A percentile compares a stretch with the other conserved stretches of the same genome.
phyloP scores from a whole-genome alignment of 2,888 invertebrate genomes.

The Nematopogon swammerdamellus region DNA sequence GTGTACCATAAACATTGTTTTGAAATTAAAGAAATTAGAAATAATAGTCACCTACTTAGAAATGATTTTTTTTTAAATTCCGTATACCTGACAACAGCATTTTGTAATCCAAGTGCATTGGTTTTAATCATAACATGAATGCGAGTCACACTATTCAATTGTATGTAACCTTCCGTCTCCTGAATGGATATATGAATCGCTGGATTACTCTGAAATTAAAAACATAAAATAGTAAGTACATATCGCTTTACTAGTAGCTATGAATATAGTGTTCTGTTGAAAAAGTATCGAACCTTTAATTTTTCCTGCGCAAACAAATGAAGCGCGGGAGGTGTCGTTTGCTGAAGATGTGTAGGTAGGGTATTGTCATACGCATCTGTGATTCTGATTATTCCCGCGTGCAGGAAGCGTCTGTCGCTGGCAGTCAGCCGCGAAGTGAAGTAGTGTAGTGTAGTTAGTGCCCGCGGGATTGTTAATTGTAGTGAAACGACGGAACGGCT shows the following conservation, averaged over 20 bases:
- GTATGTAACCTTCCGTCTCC: conserved; percentile 38
- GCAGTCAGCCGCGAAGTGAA: background rate
- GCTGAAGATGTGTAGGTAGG: too few species aligned
- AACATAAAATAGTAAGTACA: too few species aligned
- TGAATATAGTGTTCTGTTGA: too few species aligned
- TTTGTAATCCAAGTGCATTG: conserved; percentile 39
- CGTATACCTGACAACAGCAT: conserved; percentile 27
- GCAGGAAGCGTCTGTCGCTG: background rate
- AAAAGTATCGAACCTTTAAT: too few species aligned
- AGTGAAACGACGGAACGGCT: too few species aligned
- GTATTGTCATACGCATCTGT: too few species aligned
- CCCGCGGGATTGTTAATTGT: too few species aligned
- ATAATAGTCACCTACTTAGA: background rate
- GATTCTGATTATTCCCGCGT: too few species aligned
- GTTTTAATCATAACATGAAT: conserved; percentile 44
- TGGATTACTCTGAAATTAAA: too few species aligned
- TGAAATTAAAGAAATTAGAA: background rate
- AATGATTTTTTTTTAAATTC: background rate
- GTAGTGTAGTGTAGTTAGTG: background rate
- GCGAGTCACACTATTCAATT: conserved; percentile 36
- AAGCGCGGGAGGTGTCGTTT: background rate
- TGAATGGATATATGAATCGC: too few species aligned
- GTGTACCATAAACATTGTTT: too few species aligned
- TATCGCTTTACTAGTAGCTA: too few species aligned
- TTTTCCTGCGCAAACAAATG: background rate